Conservation (phyloP, 2,888 invertebrate species). For the Heteromyza rotundicornis region DNA sequence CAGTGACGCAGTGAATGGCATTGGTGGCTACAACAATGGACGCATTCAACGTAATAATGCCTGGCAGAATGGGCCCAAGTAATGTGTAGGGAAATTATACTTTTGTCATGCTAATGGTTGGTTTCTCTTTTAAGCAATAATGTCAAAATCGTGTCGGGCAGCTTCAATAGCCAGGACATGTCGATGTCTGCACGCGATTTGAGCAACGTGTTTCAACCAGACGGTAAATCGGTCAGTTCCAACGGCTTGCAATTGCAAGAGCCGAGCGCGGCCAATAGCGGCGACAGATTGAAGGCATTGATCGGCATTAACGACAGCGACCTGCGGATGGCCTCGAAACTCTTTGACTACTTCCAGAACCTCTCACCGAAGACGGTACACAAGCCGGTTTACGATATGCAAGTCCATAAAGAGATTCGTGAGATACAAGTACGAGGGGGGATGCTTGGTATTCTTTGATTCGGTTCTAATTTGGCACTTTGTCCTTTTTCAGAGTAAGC, state of each 20-base stretch:
- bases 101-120: no score
- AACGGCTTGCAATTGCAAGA: constrained; percentile 15
- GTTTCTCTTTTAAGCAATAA: no score
- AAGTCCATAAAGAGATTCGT: constrained; percentile 48
- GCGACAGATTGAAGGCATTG: constrained; percentile 27
- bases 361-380: constrained; percentile 34
- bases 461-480: constrained; percentile 1
- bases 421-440: constrained; percentile 43
- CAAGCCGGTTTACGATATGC: constrained; percentile 43
- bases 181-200: no score
- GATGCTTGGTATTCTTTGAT: background rate
- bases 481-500: constrained; percentile 38
- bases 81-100: no score
- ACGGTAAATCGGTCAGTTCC: background rate
- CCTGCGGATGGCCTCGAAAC: constrained; percentile 38
- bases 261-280: background rate
- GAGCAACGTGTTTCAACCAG: constrained; percentile 16
- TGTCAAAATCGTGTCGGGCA: no score
- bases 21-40: constrained; percentile 23
- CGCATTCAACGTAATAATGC: constrained; percentile 31
- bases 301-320: constrained; percentile 33
- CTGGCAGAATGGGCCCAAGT: no score
- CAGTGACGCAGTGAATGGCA: background rate
- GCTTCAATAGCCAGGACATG: no score
- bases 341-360: constrained; percentile 41